Conservation (phyloP, 2,888 invertebrate genomes). For the Thumatha senex region DNA sequence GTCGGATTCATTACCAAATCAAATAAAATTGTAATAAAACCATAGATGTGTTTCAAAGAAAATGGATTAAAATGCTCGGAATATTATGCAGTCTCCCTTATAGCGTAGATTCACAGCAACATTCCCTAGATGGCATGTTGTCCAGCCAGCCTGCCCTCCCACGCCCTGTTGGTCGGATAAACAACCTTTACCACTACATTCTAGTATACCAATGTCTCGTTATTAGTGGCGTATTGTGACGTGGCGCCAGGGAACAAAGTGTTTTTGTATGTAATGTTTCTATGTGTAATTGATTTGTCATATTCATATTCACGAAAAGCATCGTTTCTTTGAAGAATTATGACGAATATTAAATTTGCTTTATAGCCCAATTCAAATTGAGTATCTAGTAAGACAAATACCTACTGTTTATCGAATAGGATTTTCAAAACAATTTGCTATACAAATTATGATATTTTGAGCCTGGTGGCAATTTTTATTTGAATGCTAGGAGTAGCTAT, state of each 20-base stretch:
- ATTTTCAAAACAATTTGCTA: no score
- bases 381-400: no score
- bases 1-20: constrained; percentile 21
- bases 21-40: constrained; percentile 8
- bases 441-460: no score
- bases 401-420: no score
- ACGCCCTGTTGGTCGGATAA: constrained; percentile 56
- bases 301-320: neutral
- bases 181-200: constrained; percentile 50
- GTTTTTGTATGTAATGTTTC: constrained; percentile 29
- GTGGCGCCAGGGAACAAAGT: constrained; percentile 52
- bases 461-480: no score
- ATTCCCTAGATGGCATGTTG: constrained; percentile 76
- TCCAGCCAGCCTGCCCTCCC: constrained; percentile 57
- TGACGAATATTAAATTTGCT: neutral
- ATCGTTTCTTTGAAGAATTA: neutral
- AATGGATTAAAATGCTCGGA: constrained; percentile 7
- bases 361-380: no score
- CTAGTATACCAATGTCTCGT: constrained; percentile 54
- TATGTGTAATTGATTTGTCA: neutral
- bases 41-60: constrained; percentile 8
- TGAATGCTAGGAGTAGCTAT: no score
- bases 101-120: constrained; percentile 64
- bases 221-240: constrained; percentile 53
- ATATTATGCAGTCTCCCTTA: constrained; percentile 53